These are phyloP conservation scores for Ellobium chinense DNA, from an alignment of 2,888 invertebrate genomes.

Conservation along the genomic window DNA sequence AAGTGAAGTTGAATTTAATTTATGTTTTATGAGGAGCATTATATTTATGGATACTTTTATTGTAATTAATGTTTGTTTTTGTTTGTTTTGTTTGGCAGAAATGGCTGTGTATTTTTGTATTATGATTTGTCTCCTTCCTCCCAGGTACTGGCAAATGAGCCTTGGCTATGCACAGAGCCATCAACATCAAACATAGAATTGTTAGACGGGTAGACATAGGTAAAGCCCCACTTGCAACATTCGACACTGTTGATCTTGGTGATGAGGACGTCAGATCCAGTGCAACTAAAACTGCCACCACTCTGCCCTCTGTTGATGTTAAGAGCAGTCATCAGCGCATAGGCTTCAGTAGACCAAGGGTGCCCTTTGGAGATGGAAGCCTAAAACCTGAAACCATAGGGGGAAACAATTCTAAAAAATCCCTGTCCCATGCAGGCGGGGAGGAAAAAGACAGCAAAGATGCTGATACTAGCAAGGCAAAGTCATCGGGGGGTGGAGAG, in stretches of 20 bases:
- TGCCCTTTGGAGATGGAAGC: constrained; percentile 23
- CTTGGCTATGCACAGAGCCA: constrained; percentile 56
- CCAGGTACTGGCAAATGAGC: not conserved
- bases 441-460: constrained; percentile 33
- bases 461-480: constrained; percentile 8
- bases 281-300: not conserved
- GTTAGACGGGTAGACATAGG: constrained; percentile 42
- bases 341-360: not conserved
- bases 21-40: no score
- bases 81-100: no score
- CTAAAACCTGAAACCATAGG: constrained; percentile 44
- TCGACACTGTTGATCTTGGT: constrained; percentile 72
- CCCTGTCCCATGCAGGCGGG: constrained; percentile 48
- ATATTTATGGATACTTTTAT: no score
- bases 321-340: not conserved
- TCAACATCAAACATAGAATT: constrained; percentile 47
- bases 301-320: not conserved
- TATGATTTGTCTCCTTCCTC: not conserved
- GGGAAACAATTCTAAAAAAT: constrained; percentile 44
- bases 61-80: no score
- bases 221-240: constrained; percentile 71
- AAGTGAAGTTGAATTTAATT: no score
- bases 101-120: no score
- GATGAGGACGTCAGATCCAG: constrained; percentile 52
- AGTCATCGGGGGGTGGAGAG: not conserved